These are phyloP conservation scores for Ophiodon elongatus DNA, from an alignment of 2,113 vertebrate species.

Conservation along the genomic window DNA sequence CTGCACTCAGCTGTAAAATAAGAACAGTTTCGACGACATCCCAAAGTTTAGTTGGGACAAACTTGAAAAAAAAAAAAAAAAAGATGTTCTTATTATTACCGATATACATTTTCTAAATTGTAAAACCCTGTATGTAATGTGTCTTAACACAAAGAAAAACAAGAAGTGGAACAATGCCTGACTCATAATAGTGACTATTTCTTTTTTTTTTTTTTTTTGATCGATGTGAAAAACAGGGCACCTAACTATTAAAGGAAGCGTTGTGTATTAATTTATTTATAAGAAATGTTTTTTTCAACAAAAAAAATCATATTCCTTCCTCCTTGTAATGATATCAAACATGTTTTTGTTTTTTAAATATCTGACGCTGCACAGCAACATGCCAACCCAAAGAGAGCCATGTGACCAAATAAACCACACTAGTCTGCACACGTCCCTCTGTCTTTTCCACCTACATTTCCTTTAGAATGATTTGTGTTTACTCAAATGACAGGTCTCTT, in stretches of 20 bases:
- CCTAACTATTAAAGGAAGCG: neutral
- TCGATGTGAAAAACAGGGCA: neutral
- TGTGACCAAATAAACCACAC: slow-evolving; percentile 38
- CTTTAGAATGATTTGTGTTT: slow-evolving; percentile 9
- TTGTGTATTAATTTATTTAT: neutral
- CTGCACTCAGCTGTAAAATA: slow-evolving; percentile 8
- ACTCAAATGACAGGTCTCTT: neutral
- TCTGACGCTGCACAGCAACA: neutral
- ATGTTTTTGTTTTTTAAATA: slow-evolving; percentile 8
- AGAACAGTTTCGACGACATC: neutral
- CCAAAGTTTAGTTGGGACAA: neutral
- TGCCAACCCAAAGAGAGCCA: slow-evolving; percentile 19
- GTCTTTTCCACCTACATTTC: slow-evolving; percentile 21
- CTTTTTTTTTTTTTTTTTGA: neutral
- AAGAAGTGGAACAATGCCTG: neutral
- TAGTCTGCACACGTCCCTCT: slow-evolving; percentile 2
- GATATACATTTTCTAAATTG: neutral
- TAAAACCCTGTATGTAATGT: neutral
- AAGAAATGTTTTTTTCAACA: neutral
- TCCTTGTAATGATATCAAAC: neutral
- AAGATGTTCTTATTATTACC: neutral
- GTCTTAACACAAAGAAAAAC: neutral
- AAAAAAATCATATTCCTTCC: neutral
- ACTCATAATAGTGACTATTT: neutral
- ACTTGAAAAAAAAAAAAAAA: neutral